These are phyloP conservation scores for Aegithalos caudatus DNA, from an alignment of 2,113 vertebrate species.

Conservation along the genomic window DNA sequence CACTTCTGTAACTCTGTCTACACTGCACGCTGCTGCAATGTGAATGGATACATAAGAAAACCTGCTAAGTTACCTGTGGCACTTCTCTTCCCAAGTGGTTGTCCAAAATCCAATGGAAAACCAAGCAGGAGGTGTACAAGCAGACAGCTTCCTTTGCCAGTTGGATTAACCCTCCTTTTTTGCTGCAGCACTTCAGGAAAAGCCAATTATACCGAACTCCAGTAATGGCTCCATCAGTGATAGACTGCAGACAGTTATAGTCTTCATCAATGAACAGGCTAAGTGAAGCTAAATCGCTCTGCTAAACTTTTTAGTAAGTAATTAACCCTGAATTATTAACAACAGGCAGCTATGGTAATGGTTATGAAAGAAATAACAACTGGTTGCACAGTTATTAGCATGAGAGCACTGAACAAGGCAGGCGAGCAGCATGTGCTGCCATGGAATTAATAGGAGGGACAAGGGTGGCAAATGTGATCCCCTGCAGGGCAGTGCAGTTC, in stretches of 20 bases:
- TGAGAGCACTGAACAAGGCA: neutral
- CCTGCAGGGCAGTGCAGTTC: neutral
- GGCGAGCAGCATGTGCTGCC: neutral
- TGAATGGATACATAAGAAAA: neutral
- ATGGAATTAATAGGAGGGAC: slow-evolving; percentile 1
- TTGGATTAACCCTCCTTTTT: neutral
- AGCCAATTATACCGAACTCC: neutral
- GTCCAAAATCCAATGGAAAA: neutral
- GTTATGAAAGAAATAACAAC: neutral
- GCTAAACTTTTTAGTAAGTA: slow-evolving; percentile 15
- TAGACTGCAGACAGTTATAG: neutral
- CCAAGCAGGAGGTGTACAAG: neutral
- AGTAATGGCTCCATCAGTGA: neutral
- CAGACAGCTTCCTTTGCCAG: neutral
- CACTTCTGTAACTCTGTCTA: neutral
- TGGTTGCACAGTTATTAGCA: neutral
- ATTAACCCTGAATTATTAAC: slow-evolving; percentile 36
- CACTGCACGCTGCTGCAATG: neutral
- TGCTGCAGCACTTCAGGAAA: neutral
- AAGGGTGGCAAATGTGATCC: neutral
- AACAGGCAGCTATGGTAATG: neutral
- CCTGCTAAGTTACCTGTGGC: neutral
- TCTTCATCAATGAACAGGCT: slow-evolving; percentile 4
- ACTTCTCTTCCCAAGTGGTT: neutral
- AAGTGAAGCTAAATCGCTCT: neutral